A percentile compares a stretch with the other conserved stretches of the same genome.
phyloP scores from a whole-genome alignment of 2,797 vertebrate species.

The Pipistrellus pipistrellus region DNA sequence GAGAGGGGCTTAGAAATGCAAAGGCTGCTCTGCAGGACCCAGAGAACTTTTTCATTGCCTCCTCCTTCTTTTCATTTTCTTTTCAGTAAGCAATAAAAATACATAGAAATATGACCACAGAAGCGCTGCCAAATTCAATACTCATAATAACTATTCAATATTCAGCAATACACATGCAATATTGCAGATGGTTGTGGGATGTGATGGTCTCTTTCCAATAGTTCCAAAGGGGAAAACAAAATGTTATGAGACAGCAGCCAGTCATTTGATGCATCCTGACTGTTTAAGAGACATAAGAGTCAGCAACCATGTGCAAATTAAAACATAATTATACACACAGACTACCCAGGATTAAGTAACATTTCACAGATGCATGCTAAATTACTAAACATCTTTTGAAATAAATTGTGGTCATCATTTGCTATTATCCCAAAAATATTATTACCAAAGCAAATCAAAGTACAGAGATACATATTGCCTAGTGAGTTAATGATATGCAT shows the following conservation, averaged over 20 bases:
- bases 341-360: slow-evolving; percentile 72
- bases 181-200: slow-evolving; percentile 77
- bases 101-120: slow-evolving; percentile 71
- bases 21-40: neutral
- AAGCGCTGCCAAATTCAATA: slow-evolving; percentile 75
- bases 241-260: slow-evolving; percentile 73
- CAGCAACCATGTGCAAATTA: slow-evolving; percentile 79
- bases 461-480: neutral
- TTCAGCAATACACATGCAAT: slow-evolving; percentile 72
- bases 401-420: slow-evolving; percentile 65
- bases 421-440: slow-evolving; percentile 64
- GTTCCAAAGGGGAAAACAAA: slow-evolving; percentile 72
- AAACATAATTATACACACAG: slow-evolving; percentile 76
- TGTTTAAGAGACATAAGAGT: slow-evolving; percentile 71
- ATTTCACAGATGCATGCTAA: slow-evolving; percentile 75
- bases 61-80: slow-evolving; percentile 73
- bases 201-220: slow-evolving; percentile 73
- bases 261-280: slow-evolving; percentile 66
- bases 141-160: slow-evolving; percentile 80
- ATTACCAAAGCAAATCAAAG: slow-evolving; percentile 61
- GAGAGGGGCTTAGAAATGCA: neutral
- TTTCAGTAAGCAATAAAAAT: slow-evolving; percentile 69
- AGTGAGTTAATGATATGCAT: neutral
- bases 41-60: slow-evolving; percentile 43
- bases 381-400: slow-evolving; percentile 65